A percentile compares a stretch with the other conserved stretches of the same genome.
phyloP scores from a whole-genome alignment of 2,797 vertebrate species.

The Chrysolophus pictus region DNA sequence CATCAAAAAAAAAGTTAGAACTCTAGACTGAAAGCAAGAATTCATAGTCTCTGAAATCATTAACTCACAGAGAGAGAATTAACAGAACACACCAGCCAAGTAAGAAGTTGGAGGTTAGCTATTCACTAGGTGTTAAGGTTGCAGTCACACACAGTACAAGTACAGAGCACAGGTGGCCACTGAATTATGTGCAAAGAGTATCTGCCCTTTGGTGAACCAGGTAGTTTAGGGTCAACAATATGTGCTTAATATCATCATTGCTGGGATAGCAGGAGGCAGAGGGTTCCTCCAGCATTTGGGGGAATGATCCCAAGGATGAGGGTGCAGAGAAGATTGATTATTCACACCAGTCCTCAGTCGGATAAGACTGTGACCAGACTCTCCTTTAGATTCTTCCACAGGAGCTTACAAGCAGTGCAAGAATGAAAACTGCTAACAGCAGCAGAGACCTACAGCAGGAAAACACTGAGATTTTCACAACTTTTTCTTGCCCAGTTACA shows the following conservation, averaged over 20 bases:
- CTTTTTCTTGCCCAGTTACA: not conserved
- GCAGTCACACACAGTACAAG: not conserved
- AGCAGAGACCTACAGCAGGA: not conserved
- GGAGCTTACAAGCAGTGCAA: not conserved
- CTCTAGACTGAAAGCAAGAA: not conserved
- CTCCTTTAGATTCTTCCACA: not conserved
- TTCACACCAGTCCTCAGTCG: too few relatives aligned
- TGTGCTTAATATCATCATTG: not conserved
- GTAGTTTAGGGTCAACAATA: not conserved
- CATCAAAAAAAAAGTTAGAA: not conserved
- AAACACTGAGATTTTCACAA: not conserved
- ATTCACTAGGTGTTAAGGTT: slow-evolving; percentile 25
- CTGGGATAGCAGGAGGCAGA: not conserved
- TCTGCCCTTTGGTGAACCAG: not conserved
- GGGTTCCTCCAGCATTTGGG: not conserved
- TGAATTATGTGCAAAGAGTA: not conserved
- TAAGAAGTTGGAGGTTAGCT: slow-evolving; percentile 2
- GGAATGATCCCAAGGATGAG: not conserved
- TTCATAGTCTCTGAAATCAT: not conserved
- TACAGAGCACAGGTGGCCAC: not conserved
- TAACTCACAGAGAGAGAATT: slow-evolving; percentile 23
- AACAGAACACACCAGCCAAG: not conserved
- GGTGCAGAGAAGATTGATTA: too few relatives aligned
- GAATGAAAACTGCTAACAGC: not conserved
- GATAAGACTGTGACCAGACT: not conserved